phyloP scores from a whole-genome alignment of 2,113 vertebrate genomes.

The Notarius quadriscutis region DNA sequence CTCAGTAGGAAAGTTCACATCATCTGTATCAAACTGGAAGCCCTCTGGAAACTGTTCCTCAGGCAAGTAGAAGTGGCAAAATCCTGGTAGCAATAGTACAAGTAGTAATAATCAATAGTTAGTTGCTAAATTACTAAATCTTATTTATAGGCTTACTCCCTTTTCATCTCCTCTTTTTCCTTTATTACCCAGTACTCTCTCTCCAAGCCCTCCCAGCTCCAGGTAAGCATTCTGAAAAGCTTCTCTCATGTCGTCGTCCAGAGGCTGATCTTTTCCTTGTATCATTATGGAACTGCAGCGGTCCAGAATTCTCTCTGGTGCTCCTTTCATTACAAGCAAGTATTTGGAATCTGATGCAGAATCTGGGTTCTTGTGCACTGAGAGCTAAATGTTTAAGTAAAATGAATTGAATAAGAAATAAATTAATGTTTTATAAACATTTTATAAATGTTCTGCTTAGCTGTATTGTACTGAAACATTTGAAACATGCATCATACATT shows the following conservation, averaged over 20 bases:
- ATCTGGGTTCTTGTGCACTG: constrained; percentile 51
- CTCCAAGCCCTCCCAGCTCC: constrained; percentile 54
- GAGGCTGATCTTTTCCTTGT: constrained; percentile 47
- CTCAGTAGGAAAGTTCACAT: constrained; percentile 53
- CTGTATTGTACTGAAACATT: background rate
- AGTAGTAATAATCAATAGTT: background rate
- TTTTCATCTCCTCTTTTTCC: background rate
- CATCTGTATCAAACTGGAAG: constrained; percentile 52
- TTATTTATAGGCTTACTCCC: background rate
- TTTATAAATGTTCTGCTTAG: background rate
- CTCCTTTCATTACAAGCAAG: constrained; percentile 57
- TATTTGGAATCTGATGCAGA: constrained; percentile 39
- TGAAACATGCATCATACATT: background rate
- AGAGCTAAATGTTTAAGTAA: constrained; percentile 37
- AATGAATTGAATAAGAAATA: background rate
- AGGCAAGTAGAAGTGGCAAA: constrained; percentile 47
- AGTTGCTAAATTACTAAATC: background rate
- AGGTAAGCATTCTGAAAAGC: constrained; percentile 56
- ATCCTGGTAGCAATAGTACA: constrained; percentile 25
- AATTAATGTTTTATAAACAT: background rate
- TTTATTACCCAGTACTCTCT: constrained; percentile 54
- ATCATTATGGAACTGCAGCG: constrained; percentile 52
- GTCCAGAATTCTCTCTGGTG: constrained; percentile 54
- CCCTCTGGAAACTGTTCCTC: constrained; percentile 53
- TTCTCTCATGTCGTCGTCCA: constrained; percentile 55